Percentiles rank a stretch among this genome's conserved stretches.
phyloP scores from a whole-genome alignment of 2,113 vertebrate species.

The Agelaius tricolor region DNA sequence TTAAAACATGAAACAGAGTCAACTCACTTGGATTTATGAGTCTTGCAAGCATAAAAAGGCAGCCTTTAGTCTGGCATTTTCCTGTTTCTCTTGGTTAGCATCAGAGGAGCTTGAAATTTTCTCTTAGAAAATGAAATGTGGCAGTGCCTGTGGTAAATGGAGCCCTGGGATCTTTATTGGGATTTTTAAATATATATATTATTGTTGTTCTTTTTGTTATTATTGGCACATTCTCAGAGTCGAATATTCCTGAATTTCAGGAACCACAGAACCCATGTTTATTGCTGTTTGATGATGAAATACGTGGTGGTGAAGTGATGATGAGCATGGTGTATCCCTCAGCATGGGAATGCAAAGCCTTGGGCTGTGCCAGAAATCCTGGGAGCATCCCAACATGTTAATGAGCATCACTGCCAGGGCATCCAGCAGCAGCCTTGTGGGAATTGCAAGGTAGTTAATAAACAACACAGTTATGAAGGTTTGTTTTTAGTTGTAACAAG shows the following conservation, averaged over 20 bases:
- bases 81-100: neutral
- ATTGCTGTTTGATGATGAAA: neutral
- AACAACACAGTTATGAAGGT: too few relatives aligned
- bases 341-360: neutral
- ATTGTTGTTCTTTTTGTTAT: neutral
- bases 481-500: too few relatives aligned
- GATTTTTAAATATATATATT: neutral
- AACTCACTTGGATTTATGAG: neutral
- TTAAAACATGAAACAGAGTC: neutral
- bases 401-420: neutral
- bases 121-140: neutral
- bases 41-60: neutral
- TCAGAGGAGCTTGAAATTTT: neutral
- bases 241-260: neutral
- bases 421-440: neutral
- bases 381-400: rapidly evolving
- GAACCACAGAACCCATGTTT: neutral
- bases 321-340: neutral
- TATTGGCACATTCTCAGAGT: rapidly evolving
- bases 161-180: neutral
- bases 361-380: neutral
- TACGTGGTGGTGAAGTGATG: neutral
- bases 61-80: neutral
- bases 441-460: too few relatives aligned
- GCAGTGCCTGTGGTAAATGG: neutral